Base-by-base conservation (phyloP, 2,113 vertebrate species). In the Rhinolophus ferrumequinum region DNA sequence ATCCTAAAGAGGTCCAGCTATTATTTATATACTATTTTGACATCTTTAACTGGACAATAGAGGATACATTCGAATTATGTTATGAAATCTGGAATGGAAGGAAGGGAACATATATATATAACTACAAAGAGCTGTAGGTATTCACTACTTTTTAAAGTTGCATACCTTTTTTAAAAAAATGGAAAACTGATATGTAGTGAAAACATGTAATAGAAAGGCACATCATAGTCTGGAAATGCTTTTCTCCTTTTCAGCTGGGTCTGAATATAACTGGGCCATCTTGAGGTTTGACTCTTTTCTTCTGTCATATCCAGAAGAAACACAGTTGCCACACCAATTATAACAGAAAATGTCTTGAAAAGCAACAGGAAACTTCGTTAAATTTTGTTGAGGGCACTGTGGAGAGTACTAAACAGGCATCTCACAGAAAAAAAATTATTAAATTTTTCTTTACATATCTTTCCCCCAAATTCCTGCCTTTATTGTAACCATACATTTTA, bases 41-140 rank as follows among this genome's bases (percentile, higher is more conserved):
- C n/a, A 92, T 73, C 41, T 97, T 96, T 77, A 66, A 70, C 21
- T 85, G 44, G 28, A 70, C 26, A 92, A 54, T 44, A 67, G 73
- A 22, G 13, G 26, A 41, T 81, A 56, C 41, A 67, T 66, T 62
- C 93, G 14, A 93, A 72, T 85, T 86, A 52, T 64, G 28, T 73
- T 52, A 64, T 72, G 47, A 69, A 76, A 62, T 79, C 73, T 85
- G n/a, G 67, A 14, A 30, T 50, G 91, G 47, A 33, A 85, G 77
- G 38, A 76, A 64, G 54, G 21, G 30, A 82, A 60, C 8, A 70
- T 24, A 85, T 22, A 85, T 22, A 44, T 6, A n/a, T 56, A 66
- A 77, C 11, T 50, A 35, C 8, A 95, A 90, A 85, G 13, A 75
- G 7, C 0, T 35, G 2, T n/a, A 60, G 15, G 4, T 41, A 75